A percentile compares a stretch with the other conserved stretches of the same genome.
phyloP scores from a whole-genome alignment of 2,797 vertebrate genomes.

The Rhinella marina region DNA sequence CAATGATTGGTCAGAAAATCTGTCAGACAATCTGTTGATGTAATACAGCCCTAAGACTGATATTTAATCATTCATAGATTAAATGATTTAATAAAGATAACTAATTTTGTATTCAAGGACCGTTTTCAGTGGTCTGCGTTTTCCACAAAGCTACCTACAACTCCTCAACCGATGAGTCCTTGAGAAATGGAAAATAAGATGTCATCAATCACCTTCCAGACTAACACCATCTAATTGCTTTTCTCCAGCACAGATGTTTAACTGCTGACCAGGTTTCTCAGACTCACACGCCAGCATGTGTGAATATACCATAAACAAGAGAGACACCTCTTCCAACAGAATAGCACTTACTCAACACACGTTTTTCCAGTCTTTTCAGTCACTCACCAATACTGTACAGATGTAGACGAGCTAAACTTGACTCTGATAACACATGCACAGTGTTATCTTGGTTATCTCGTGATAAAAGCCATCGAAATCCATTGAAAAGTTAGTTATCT shows the following conservation, averaged over 20 bases:
- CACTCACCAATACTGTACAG: not conserved
- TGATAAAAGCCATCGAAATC: no score
- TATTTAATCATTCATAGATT: not conserved
- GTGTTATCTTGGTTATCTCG: no score
- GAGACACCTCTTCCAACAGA: conserved; percentile 2
- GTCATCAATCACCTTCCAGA: conserved; percentile 38
- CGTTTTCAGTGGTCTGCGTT: not conserved
- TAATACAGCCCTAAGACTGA: not conserved
- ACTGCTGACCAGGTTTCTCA: conserved; percentile 28
- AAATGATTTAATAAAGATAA: not conserved
- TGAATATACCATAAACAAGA: not conserved
- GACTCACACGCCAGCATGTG: conserved; percentile 16
- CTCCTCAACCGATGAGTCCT: conserved; percentile 32
- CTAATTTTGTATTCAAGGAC: not conserved
- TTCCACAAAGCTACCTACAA: not conserved
- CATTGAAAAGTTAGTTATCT: no score
- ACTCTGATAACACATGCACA: no score
- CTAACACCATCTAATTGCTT: conserved; percentile 42
- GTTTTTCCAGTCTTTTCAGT: not conserved
- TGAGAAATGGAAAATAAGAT: conserved; percentile 41
- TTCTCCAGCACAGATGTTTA: conserved; percentile 29
- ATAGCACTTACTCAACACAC: not conserved
- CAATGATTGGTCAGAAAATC: no score
- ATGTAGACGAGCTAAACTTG: no score
- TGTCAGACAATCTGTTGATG: no score